phyloP scores from a whole-genome alignment of 2,113 vertebrate genomes.

The Ptyas mucosa region DNA sequence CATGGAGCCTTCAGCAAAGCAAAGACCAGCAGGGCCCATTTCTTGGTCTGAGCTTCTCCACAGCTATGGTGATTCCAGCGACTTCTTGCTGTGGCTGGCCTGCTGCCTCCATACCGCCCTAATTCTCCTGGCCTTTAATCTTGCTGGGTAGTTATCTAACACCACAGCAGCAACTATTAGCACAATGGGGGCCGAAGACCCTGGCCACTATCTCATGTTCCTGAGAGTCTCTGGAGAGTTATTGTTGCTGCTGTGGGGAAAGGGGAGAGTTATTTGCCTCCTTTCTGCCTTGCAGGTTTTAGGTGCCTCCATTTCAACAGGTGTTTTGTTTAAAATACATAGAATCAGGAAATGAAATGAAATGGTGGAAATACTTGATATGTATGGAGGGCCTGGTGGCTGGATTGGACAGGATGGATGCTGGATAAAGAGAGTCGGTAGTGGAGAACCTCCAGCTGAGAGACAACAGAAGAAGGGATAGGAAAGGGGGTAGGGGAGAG shows the following conservation, averaged over 20 bases:
- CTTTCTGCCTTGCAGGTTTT: neutral
- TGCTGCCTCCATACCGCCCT: neutral
- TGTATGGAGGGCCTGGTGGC: conserved; percentile 93
- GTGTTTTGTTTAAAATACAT: conserved; percentile 16
- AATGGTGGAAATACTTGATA: conserved; percentile 96
- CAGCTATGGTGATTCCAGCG: neutral
- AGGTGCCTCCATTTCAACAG: neutral
- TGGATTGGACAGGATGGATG: conserved; percentile 84
- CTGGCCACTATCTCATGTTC: neutral
- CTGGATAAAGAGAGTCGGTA: conserved; percentile 97
- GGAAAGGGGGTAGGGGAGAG: conserved; percentile 1
- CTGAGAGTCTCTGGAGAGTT: neutral
- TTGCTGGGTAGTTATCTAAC: neutral
- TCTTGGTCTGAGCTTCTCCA: neutral
- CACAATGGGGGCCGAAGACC: neutral
- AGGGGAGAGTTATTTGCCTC: neutral
- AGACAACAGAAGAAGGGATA: conserved; percentile 69
- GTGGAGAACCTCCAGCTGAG: conserved; percentile 98
- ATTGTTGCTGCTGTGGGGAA: neutral
- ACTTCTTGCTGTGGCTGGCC: neutral
- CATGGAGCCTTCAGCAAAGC: neutral
- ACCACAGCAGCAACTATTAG: neutral
- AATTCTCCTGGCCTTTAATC: neutral
- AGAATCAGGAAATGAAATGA: conserved; percentile 50
- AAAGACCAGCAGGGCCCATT: neutral